Evolutionary conservation across 1,140 invertebrate genomes (phyloP), one percentile per base, ranked within the genome.

Genomic region (Micrasema longulum): DNA sequence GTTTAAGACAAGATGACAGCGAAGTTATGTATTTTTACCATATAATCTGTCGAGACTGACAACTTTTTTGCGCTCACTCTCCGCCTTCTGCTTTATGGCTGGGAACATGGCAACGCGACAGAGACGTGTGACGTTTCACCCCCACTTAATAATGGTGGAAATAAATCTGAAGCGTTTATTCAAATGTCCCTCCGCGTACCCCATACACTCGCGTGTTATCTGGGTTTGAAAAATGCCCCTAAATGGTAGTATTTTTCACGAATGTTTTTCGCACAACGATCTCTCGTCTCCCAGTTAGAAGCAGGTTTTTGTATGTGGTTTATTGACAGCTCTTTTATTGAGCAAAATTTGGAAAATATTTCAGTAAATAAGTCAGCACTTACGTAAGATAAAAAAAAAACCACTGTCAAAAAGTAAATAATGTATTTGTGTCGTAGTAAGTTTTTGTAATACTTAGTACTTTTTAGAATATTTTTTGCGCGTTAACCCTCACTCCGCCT

Each of bases 141-240:
- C 55, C 35, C 55, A 47, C 60, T 48, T 64, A 45, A 64, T 64
- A 47, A 64, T 64, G 43, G 12, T 41, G 23, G 41, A 23, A 22
- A 64, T 64, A 64, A 64, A 64, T 64, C 60, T 26, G 41, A 45
- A 48, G 41, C 43, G 31, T 64, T 64, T 64, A 64, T 64, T 64
- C 43, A 64, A 64, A 64, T 64, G 60, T 64, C n/a, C 18, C 43
- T 18, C 7, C 31, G 26, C 2, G 26, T 31, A 31, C 26, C 60
- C 31, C 20, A 45, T 64, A 64, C 10, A 60, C 43, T 45, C 11
- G 22, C 60, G 31, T 47, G 60, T 64, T 64, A 64, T 64, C 41
- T 64, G 38, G 11, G 60, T 14, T 47, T 45, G 60, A 64, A 47
- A 45, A 64, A 64, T 64, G 22, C 23, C 23, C 43, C 20, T 26